These are phyloP conservation scores for Empis stercorea DNA, from an alignment of 2,888 invertebrate species.

Conservation along the genomic window DNA sequence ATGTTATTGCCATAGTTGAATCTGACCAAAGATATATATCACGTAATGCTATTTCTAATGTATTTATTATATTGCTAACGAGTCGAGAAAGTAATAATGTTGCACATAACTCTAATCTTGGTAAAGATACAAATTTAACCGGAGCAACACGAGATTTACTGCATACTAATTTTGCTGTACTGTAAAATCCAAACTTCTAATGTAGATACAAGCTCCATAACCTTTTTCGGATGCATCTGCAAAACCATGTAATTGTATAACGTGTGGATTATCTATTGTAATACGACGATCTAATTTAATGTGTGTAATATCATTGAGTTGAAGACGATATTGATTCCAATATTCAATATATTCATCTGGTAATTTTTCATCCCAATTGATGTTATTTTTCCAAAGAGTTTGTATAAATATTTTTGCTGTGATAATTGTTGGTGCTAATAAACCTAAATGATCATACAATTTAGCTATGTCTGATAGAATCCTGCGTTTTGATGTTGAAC, in stretches of 20 bases:
- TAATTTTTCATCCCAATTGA: too few relatives aligned
- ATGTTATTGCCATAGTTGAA: too few relatives aligned
- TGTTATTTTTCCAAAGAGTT: too few relatives aligned
- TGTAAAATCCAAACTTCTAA: not conserved
- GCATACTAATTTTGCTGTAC: conserved; percentile 6
- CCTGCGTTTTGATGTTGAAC: too few relatives aligned
- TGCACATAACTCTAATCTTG: conserved; percentile 7
- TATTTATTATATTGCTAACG: not conserved
- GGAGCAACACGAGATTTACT: conserved; percentile 8
- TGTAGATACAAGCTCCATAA: conserved; percentile 3
- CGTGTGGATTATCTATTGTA: not conserved
- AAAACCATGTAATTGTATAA: conserved; percentile 8
- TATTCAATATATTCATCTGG: too few relatives aligned
- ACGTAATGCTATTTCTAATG: not conserved
- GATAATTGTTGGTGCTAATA: too few relatives aligned
- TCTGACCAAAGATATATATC: not conserved
- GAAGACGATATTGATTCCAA: too few relatives aligned
- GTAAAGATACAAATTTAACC: conserved; percentile 3
- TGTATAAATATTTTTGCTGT: too few relatives aligned
- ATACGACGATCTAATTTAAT: too few relatives aligned
- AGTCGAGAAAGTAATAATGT: conserved; percentile 2
- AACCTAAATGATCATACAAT: too few relatives aligned
- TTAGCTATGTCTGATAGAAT: too few relatives aligned
- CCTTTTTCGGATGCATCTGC: conserved; percentile 10
- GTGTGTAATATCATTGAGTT: too few relatives aligned